Base-by-base conservation (phyloP, 2,113 vertebrate species). In the Poeciliopsis occidentalis region DNA sequence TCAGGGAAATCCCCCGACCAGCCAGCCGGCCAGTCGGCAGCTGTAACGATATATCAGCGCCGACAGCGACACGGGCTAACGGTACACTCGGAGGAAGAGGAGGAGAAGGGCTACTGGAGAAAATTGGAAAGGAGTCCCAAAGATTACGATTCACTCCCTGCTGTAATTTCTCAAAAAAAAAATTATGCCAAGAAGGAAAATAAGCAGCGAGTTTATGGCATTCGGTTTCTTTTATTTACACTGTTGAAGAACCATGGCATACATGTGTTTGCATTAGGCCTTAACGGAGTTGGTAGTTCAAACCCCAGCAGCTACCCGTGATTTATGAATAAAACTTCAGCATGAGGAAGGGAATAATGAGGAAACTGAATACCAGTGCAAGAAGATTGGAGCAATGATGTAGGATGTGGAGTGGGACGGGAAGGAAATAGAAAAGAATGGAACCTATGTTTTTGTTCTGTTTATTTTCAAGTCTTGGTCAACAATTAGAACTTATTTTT, bases 61-160 rank as follows among this genome's bases (percentile, higher is more conserved):
- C 5, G 73, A 87, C 81, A 82, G 79, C 69, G 73, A 87, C 85
- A 87, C 4, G 30, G 27, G 69, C 76, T 87, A 86, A 89, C 80
- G 81, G 63, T 79, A 60, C 78, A 24, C n/a, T 47, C 31, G 19
- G 71, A 69, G 39, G 61, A 64, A 4, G 54, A 24, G 61, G 79
- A 71, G 27, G 47, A 27, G 19, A 3, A 34, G 69, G 60, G 27
- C 4, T 10, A 17, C n/a, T 34, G 4, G 4, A 26, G 65, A 10
- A 73, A 71, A 76, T 61, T 76, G 69, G 60, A 76, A 81, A 65
- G 69, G 73, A 72, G 78, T 81, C 64, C 76, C 39, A 76, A 60
- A 69, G 77, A 83, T 76, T 74, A 83, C 67, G 72, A 54, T 17
- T 76, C 70, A 26, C 69, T 73, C 37, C 60, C 54, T 37, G 17